Evolutionary conservation across 2,113 vertebrate species (phyloP), one percentile per base, ranked within the genome.

Genomic region (Peromyscus maniculatus): DNA sequence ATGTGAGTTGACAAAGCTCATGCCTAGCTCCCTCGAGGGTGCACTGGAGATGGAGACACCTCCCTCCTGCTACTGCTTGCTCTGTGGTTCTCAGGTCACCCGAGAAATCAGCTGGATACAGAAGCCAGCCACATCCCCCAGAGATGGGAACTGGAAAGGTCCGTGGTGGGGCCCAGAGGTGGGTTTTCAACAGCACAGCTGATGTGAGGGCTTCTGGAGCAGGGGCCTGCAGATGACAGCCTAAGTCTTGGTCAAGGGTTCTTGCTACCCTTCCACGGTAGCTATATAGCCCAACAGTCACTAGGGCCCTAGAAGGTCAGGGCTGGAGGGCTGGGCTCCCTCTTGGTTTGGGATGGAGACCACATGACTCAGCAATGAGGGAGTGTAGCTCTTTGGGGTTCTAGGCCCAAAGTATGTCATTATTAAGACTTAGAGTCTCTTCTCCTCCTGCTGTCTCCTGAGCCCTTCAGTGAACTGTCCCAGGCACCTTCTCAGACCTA

Each of bases 371-470:
- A 10, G 88, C n/a, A 66, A 7, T 0, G 31, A 59, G 33, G 31
- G 62, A 82, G 17, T 71, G 36, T 9, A 24, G 39, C 52, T 0
- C 0, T 57, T 4, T 74, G 55, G 55, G 33, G 55, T 39, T 39
- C n/a, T 64, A 39, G 82, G 59, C 33, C 36, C 75, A 12, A n/a
- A 72, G 5, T 36, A 3, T 7, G 11, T n/a, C 69, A 7, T 21
- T 5, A 6, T 19, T 33, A 49, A 43, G 66, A 57, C 31, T 72
- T 11, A 1, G 19, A 31, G 80, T 10, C 31, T 59, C 19, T 36
- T n/a, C 19, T 78, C 5, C 5, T 0, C 3, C 16, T 77, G 24
- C 69, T 57, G 22, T 46, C 22, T 12, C 0, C 19, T 0, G 3
- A 55, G 39, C 7, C 75, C 66, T 36, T 71, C 2, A 7, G 33